Conservation (phyloP, 2,797 vertebrate genomes). For the Picus viridis region DNA sequence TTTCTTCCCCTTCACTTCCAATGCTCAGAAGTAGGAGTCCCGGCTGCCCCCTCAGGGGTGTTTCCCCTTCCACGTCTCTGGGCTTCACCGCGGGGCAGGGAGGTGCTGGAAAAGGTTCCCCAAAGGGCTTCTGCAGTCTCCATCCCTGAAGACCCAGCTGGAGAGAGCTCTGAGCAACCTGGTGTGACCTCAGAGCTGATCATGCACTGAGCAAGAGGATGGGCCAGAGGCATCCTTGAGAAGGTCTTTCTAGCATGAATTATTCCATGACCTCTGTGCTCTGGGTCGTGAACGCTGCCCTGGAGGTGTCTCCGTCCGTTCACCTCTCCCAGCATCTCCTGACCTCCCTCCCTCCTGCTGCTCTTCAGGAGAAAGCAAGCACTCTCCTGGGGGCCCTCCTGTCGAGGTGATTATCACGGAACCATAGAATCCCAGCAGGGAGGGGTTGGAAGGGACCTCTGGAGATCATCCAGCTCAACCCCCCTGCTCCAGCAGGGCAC, state of each 20-base stretch:
- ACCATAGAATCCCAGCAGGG: background rate
- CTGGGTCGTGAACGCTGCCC: background rate
- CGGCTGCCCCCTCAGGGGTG: background rate
- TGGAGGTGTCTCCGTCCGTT: background rate
- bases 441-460: too few relatives aligned
- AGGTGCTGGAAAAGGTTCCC: background rate
- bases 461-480: too few relatives aligned
- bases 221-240: background rate
- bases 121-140: background rate
- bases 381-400: background rate
- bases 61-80: background rate
- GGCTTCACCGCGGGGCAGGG: background rate
- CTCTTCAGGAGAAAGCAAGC: background rate
- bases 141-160: too few relatives aligned
- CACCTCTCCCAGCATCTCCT: background rate
- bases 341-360: background rate
- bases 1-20: background rate
- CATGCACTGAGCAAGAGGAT: background rate
- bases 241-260: background rate
- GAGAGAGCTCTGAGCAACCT: background rate
- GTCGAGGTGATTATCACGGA: accelerated
- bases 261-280: background rate
- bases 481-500: too few relatives aligned
- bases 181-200: background rate
- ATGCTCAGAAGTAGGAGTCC: background rate